Conservation (phyloP, 2,797 vertebrate genomes). For the Miichthys miiuy region DNA sequence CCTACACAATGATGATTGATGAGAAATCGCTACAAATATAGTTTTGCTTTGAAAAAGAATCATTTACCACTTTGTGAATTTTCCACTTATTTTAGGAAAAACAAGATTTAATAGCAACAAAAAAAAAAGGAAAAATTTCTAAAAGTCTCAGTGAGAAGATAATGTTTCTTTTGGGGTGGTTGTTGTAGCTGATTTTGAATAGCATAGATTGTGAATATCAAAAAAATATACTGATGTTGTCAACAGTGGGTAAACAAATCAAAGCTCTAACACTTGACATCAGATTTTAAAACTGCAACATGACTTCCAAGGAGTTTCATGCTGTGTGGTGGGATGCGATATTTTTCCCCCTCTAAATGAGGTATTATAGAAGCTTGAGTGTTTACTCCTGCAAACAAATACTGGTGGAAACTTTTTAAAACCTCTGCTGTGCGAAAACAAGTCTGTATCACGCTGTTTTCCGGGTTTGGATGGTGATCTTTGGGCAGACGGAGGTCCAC, state of each 20-base stretch:
- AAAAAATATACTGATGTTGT: neutral
- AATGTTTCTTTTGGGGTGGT: neutral
- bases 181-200: neutral
- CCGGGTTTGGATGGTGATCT: neutral
- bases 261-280: neutral
- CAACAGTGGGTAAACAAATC: neutral
- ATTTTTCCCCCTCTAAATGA: neutral
- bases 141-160: conserved; percentile 2
- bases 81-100: conserved; percentile 1
- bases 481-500: neutral
- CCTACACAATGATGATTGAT: neutral
- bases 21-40: neutral
- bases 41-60: conserved; percentile 1
- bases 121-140: neutral
- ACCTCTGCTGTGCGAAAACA: neutral
- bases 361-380: neutral
- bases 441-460: conserved; percentile 6
- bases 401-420: neutral
- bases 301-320: neutral
- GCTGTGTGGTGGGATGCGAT: neutral
- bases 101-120: neutral
- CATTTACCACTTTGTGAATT: neutral
- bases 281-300: neutral
- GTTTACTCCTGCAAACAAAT: conserved; percentile 1
- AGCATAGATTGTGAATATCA: neutral